phyloP scores from a whole-genome alignment of 2,888 invertebrate genomes.

The Eurytoma adleriae region DNA sequence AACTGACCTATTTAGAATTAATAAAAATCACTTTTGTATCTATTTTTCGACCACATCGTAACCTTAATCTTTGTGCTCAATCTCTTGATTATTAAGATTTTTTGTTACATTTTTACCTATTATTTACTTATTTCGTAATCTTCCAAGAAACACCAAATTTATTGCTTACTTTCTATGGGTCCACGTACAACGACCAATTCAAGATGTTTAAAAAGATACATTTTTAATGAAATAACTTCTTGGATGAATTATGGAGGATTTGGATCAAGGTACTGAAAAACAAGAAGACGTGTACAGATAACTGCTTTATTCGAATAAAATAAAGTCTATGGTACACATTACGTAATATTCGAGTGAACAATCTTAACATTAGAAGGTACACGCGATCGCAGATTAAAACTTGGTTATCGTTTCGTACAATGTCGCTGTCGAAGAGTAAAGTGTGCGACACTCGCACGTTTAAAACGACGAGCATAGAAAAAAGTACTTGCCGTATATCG shows the following conservation, averaged over 20 bases:
- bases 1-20: too few relatives aligned
- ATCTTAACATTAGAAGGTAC: conserved; percentile 46
- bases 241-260: background rate
- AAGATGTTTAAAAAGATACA: too few relatives aligned
- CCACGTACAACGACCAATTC: too few relatives aligned
- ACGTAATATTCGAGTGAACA: conserved; percentile 48
- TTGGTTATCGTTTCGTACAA: conserved; percentile 16
- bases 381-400: conserved; percentile 39
- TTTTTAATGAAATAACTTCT: too few relatives aligned
- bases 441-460: conserved; percentile 23
- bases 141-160: too few relatives aligned
- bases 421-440: background rate
- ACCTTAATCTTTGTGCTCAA: too few relatives aligned
- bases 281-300: conserved; percentile 29
- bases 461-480: conserved; percentile 32
- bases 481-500: conserved; percentile 43
- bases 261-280: background rate
- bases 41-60: too few relatives aligned
- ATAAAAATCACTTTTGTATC: too few relatives aligned
- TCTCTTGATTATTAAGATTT: too few relatives aligned
- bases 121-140: too few relatives aligned
- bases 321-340: conserved; percentile 56
- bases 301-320: conserved; percentile 56
- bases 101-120: too few relatives aligned
- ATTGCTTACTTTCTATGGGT: too few relatives aligned